These are phyloP conservation scores for Drepana falcataria DNA, from an alignment of 2,888 invertebrate genomes.

Conservation along the genomic window DNA sequence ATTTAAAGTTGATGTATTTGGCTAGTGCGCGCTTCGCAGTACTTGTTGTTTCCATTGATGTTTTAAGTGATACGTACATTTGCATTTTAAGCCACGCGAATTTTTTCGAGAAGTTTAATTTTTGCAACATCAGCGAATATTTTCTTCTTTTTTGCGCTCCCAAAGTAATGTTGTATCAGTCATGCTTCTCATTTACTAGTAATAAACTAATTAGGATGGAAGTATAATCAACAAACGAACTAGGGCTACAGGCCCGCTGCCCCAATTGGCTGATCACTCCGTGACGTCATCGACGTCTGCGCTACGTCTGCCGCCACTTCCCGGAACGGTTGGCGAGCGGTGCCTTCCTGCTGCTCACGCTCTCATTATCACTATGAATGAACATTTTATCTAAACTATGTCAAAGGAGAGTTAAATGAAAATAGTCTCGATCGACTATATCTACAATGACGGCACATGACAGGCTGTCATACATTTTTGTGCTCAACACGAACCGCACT, in stretches of 20 bases:
- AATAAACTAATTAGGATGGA: slow-evolving; percentile 9
- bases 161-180: neutral
- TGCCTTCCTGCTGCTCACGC: slow-evolving; percentile 57
- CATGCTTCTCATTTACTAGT: slow-evolving; percentile 7
- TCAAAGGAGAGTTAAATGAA: slow-evolving; percentile 22
- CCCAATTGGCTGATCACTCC: slow-evolving; percentile 57
- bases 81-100: slow-evolving; percentile 17
- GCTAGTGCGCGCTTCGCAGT: slow-evolving; percentile 8
- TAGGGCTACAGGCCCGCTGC: slow-evolving; percentile 43
- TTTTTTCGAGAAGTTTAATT: slow-evolving; percentile 3
- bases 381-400: slow-evolving; percentile 29
- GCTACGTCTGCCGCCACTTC: slow-evolving; percentile 68
- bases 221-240: slow-evolving; percentile 26
- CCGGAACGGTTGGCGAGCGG: slow-evolving; percentile 61
- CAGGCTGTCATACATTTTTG: slow-evolving; percentile 54
- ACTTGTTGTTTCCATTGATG: slow-evolving; percentile 12
- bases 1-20: slow-evolving; percentile 9
- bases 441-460: slow-evolving; percentile 49
- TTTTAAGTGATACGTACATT: slow-evolving; percentile 7
- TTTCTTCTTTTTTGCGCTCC: neutral
- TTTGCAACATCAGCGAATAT: neutral
- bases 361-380: slow-evolving; percentile 60
- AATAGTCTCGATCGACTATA: slow-evolving; percentile 40
- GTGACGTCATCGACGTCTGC: slow-evolving; percentile 69
- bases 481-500: slow-evolving; percentile 34